Percentiles rank a stretch among this genome's conserved stretches.
phyloP scores from a whole-genome alignment of 2,113 vertebrate species.

The sheep (Ovis aries) region ARS-UI_Ramb_v3.0 NC_056080.1:64463001-64463500 shows the following conservation, averaged over 20 bases:
- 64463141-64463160: background rate
- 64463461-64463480: background rate
- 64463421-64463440: background rate
- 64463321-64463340: background rate
- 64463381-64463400: background rate
- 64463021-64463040: background rate
- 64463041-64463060: background rate
- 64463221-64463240: background rate
- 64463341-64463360: background rate
- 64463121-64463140: background rate
- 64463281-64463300: background rate
- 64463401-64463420: background rate
- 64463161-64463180: background rate
- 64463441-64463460: background rate
- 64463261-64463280: background rate
- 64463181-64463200: background rate
- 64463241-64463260: background rate
- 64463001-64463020: background rate
- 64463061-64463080: background rate
- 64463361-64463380: background rate
- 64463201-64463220: background rate
- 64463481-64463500: background rate
- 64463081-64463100: background rate
- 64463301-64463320: background rate
- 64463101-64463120: background rate